Percentiles rank a stretch among this genome's conserved stretches.
phyloP scores from a whole-genome alignment of 2,797 vertebrate genomes.

The Tragopan temminckii region DNA sequence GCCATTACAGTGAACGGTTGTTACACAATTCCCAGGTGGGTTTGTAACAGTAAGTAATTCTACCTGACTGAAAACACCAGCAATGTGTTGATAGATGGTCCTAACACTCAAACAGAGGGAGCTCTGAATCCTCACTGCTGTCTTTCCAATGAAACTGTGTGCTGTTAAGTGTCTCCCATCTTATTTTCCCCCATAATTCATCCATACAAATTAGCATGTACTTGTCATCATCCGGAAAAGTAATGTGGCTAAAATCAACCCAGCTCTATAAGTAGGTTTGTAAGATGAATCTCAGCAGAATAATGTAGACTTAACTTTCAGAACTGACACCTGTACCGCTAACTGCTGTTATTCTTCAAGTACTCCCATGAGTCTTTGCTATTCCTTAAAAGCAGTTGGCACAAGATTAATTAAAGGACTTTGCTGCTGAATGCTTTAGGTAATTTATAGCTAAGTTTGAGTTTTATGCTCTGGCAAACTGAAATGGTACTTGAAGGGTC shows the following conservation, averaged over 20 bases:
- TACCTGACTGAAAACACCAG: neutral
- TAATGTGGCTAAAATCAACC: neutral
- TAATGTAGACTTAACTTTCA: neutral
- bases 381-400: neutral
- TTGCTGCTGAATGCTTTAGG: neutral
- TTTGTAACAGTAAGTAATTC: neutral
- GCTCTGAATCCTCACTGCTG: too few relatives aligned
- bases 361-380: neutral
- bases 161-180: too few relatives aligned
- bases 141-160: too few relatives aligned
- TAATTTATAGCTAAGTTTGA: neutral
- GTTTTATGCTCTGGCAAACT: neutral
- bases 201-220: neutral
- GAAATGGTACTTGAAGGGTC: neutral
- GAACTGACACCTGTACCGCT: neutral
- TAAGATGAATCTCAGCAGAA: neutral
- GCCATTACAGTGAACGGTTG: neutral
- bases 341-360: neutral
- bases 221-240: neutral
- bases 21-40: neutral
- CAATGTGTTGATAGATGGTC: neutral
- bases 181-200: too few relatives aligned
- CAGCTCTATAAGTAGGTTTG: neutral
- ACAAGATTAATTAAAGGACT: neutral
- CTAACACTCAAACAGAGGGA: too few relatives aligned